Base-by-base conservation (phyloP, 2,888 invertebrate genomes). In the Perithous albicinctus region DNA sequence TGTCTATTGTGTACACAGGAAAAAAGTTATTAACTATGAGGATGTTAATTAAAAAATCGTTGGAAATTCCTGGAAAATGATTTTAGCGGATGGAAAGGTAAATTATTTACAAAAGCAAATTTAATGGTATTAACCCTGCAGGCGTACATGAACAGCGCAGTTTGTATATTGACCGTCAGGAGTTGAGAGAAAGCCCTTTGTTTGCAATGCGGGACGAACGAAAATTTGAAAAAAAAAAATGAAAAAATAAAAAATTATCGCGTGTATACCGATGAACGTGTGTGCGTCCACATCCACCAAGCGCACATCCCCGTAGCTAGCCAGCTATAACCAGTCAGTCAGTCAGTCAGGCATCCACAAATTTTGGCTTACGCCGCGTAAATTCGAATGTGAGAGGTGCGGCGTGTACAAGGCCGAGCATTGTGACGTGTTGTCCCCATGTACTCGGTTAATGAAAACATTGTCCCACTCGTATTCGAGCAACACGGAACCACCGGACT, bases 361-460 rank as follows among this genome's bases (percentile, higher is more conserved):
- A 69, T n/a, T 69, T 69, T 54, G 46, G 78, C 73, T 72, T 78
- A 78, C 73, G 64, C 66, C 48, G 66, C 64, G 72, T 78, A 56
- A 64, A 78, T 66, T 64, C 70, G 70, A 63, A 63, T 32, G 69
- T 66, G 69, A 35, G 63, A 48, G 69, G 38, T n/a, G 70, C 41
- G 63, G 41, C 26, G 70, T 64, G 63, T 78, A 69, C 63, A 69
- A 78, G 69, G 78, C 61, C 54, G 59, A 38, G 72, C 72, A 72
- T 69, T 78, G 78, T 73, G 56, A 64, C 72, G 61, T 59, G 7
- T 7, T 78, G 70, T 78, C n/a, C 82, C 83, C 88, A 85, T 90
- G 90, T 90, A 89, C 88, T 89, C 87, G 86, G 90, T 90, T 90
- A 90, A 90, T 90, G 90, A 90, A 90, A 90, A 90, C 90, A 90